A percentile compares a stretch with the other conserved stretches of the same genome.
phyloP scores from a whole-genome alignment of 2,888 invertebrate species.

The Tholera decimalis region DNA sequence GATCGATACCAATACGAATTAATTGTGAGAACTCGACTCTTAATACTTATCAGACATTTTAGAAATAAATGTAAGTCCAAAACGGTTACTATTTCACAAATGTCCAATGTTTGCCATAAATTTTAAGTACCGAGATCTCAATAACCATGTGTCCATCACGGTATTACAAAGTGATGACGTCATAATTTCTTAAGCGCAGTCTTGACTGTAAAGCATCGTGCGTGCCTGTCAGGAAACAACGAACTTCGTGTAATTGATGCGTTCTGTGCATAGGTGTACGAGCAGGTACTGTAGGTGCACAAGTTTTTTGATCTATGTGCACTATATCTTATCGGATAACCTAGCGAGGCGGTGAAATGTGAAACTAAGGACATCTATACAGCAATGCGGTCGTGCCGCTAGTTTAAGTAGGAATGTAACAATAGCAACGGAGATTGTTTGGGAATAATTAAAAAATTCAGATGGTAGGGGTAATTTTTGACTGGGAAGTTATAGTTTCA shows the following conservation, averaged over 20 bases:
- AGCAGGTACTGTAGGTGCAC: neutral
- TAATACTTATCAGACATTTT: no score
- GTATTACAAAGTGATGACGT: conserved; percentile 19
- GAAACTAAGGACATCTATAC: neutral
- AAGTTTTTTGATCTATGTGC: conserved; percentile 22
- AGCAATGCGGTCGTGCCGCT: neutral
- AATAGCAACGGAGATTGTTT: no score
- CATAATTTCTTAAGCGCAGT: conserved; percentile 33
- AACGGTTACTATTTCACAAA: neutral
- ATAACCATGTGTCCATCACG: neutral
- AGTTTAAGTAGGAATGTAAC: neutral
- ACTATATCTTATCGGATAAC: conserved; percentile 1
- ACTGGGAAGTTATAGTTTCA: no score
- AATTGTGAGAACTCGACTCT: neutral
- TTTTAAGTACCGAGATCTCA: neutral
- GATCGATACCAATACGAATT: no score
- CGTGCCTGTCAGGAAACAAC: conserved; percentile 47
- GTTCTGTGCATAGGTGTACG: conserved; percentile 11
- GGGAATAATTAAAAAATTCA: no score
- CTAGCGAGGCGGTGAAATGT: conserved; percentile 4
- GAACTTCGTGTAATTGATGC: conserved; percentile 42
- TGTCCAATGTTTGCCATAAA: neutral
- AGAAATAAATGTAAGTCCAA: no score
- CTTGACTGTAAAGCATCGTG: conserved; percentile 33
- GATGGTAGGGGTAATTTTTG: no score